These are phyloP conservation scores for Gambusia yucatana DNA, from an alignment of 2,797 vertebrate genomes.

Conservation along the genomic window DNA sequence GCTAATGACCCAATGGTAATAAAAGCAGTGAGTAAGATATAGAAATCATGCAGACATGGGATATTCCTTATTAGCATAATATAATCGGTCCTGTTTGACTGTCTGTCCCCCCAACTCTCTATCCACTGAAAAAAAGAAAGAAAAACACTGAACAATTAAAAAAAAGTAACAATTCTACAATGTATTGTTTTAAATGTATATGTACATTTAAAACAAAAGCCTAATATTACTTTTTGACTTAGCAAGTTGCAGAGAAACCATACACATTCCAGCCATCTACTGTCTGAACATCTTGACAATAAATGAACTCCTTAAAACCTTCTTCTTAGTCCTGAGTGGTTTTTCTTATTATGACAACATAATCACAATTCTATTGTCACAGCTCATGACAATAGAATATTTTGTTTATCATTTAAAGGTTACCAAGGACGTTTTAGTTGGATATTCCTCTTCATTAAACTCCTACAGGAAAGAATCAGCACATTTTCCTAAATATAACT, in stretches of 20 bases:
- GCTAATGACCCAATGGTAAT: constrained; percentile 77
- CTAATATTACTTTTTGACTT: not conserved
- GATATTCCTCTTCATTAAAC: not conserved
- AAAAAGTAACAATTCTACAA: not conserved
- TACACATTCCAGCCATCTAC: not conserved
- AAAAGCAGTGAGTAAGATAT: constrained; percentile 59
- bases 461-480: not conserved
- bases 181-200: not conserved
- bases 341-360: not conserved
- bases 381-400: not conserved
- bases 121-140: not conserved
- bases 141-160: not conserved
- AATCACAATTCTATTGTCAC: too few species aligned
- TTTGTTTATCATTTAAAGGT: not conserved
- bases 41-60: constrained; percentile 54
- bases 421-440: not conserved
- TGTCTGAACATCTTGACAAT: not conserved
- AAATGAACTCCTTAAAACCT: not conserved
- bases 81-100: constrained; percentile 46
- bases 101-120: not conserved
- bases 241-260: not conserved
- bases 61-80: constrained; percentile 58
- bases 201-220: not conserved
- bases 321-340: not conserved
- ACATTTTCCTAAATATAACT: not conserved